Evolutionary conservation across 2,888 invertebrate species (phyloP).

Genomic region (Heterodera filipjevi): DNA sequence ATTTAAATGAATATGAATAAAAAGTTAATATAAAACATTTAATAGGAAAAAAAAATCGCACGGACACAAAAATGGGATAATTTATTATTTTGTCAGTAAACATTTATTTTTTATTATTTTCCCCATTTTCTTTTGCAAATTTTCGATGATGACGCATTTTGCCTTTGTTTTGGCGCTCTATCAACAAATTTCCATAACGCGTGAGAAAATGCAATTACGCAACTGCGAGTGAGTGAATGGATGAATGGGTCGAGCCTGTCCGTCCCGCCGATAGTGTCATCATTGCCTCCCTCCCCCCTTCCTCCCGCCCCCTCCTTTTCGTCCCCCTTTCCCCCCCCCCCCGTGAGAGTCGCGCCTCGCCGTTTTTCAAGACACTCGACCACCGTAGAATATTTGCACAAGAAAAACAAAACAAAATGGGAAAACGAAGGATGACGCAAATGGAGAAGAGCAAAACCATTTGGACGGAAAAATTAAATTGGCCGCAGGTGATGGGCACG

Average conservation of each 20-base stretch:
- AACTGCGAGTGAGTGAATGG: not conserved
- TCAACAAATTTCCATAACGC: not conserved
- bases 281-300: not conserved
- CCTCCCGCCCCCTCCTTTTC: too few relatives aligned
- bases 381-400: not conserved
- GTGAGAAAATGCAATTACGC: slow-evolving; percentile 2
- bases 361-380: not conserved
- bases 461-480: too few relatives aligned
- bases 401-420: not conserved
- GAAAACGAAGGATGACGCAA: slow-evolving; percentile 3
- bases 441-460: not conserved
- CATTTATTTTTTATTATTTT: not conserved
- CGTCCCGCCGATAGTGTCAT: not conserved
- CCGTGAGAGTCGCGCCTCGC: not conserved
- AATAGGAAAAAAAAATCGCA: too few relatives aligned
- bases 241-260: not conserved
- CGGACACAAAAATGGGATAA: too few relatives aligned
- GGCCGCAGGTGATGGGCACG: too few relatives aligned
- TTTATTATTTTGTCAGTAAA: not conserved
- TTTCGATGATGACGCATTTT: slow-evolving; percentile 25
- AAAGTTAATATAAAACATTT: too few relatives aligned
- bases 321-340: too few relatives aligned
- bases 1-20: too few relatives aligned
- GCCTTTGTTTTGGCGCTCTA: not conserved
- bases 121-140: not conserved